phyloP scores from a whole-genome alignment of 1,140 invertebrate genomes.

The Euwallacea fornicatus region DNA sequence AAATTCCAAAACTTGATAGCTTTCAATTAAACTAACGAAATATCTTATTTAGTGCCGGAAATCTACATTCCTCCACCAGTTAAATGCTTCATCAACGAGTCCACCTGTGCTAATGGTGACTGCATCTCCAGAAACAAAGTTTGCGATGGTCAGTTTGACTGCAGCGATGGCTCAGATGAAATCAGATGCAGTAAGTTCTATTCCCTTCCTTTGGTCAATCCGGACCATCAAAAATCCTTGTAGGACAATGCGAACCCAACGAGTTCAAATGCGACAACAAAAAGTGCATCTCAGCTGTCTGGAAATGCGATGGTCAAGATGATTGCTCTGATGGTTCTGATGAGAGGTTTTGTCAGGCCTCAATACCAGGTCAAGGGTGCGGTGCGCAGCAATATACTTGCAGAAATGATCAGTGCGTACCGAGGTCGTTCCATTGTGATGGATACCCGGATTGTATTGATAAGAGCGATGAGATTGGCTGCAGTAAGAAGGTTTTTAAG shows the following conservation, averaged over 20 bases:
- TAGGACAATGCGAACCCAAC: constrained; percentile 83
- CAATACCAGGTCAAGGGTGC: constrained; percentile 69
- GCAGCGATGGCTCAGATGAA: constrained; percentile 88
- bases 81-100: constrained; percentile 75
- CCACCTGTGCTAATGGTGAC: constrained; percentile 87
- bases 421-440: constrained; percentile 93
- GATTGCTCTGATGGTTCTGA: constrained; percentile 93
- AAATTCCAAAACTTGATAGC: background rate
- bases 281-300: constrained; percentile 88
- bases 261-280: constrained; percentile 87
- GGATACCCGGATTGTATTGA: constrained; percentile 81
- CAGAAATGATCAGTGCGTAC: constrained; percentile 84
- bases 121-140: constrained; percentile 82
- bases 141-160: constrained; percentile 82
- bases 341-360: constrained; percentile 66
- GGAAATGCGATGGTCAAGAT: constrained; percentile 87
- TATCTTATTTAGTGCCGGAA: constrained; percentile 17
- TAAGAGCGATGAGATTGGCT: constrained; percentile 88
- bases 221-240: constrained; percentile 16
- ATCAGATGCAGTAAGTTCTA: constrained; percentile 75
- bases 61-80: constrained; percentile 51
- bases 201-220: background rate
- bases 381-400: constrained; percentile 83
- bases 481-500: constrained; percentile 53
- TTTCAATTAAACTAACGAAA: background rate